Evolutionary conservation across 2,888 invertebrate species (phyloP).

Genomic region (Herminia tarsipennalis): DNA sequence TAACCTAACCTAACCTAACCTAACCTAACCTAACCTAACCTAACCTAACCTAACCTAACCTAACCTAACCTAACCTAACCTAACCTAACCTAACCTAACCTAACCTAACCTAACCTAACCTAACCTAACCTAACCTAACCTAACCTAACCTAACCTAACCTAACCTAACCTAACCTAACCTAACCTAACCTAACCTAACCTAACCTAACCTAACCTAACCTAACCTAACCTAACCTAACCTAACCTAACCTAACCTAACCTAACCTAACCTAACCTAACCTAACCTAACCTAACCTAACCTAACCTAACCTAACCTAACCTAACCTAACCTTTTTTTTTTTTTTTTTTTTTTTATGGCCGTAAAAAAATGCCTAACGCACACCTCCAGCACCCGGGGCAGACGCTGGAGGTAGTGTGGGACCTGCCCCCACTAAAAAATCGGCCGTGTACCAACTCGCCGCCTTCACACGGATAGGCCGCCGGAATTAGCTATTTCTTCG

Average conservation of each 20-base stretch:
- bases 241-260: constrained; percentile 40
- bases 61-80: constrained; percentile 27
- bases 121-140: constrained; percentile 27
- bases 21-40: constrained; percentile 29
- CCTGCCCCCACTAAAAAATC: too few relatives aligned
- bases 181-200: constrained; percentile 13
- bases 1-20: constrained; percentile 35
- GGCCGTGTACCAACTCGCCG: too few relatives aligned
- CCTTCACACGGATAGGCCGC: too few relatives aligned
- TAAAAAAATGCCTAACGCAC: constrained; percentile 32
- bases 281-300: constrained; percentile 39
- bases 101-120: constrained; percentile 24
- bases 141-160: constrained; percentile 35
- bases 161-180: constrained; percentile 31
- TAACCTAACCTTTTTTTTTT: too few relatives aligned
- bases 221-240: constrained; percentile 38
- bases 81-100: constrained; percentile 27
- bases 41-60: constrained; percentile 36
- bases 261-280: constrained; percentile 41
- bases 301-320: constrained; percentile 38
- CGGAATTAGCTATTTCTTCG: too few relatives aligned
- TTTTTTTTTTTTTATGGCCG: constrained; percentile 36
- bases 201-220: constrained; percentile 30
- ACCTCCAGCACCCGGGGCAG: too few relatives aligned
- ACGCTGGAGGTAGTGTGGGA: too few relatives aligned